Conservation (phyloP, 2,797 vertebrate species). For the Dipus sagitta region DNA sequence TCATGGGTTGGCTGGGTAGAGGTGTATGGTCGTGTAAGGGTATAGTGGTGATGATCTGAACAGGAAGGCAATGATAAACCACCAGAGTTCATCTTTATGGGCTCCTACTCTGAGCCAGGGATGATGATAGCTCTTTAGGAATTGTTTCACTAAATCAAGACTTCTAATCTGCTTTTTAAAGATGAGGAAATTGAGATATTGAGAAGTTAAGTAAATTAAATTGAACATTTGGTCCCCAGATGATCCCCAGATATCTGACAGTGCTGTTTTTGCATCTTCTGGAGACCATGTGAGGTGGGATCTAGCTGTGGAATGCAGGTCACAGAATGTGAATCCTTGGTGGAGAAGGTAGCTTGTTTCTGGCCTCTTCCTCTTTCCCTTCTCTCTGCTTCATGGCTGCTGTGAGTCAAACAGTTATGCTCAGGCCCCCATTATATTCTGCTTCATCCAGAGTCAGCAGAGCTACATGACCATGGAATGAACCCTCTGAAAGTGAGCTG, state of each 20-base stretch:
- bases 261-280: not conserved
- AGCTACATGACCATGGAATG: not conserved
- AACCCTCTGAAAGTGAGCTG: not conserved
- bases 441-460: not conserved
- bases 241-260: not conserved
- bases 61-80: not conserved
- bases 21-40: not conserved
- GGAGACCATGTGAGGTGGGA: not conserved
- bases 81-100: not conserved
- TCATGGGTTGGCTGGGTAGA: not conserved
- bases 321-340: not conserved
- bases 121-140: not conserved
- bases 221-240: not conserved
- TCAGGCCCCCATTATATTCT: not conserved
- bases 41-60: not conserved
- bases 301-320: not conserved
- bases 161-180: slow-evolving; percentile 53
- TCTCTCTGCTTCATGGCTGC: not conserved
- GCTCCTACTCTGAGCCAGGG: not conserved
- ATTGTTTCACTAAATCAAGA: slow-evolving; percentile 25
- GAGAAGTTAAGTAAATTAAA: slow-evolving; percentile 30
- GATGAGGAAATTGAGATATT: slow-evolving; percentile 50
- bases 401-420: not conserved
- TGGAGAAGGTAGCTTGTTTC: not conserved
- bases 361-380: not conserved